Evolutionary conservation across 2,797 vertebrate species (phyloP).

Genomic region (Zalophus californianus): DNA sequence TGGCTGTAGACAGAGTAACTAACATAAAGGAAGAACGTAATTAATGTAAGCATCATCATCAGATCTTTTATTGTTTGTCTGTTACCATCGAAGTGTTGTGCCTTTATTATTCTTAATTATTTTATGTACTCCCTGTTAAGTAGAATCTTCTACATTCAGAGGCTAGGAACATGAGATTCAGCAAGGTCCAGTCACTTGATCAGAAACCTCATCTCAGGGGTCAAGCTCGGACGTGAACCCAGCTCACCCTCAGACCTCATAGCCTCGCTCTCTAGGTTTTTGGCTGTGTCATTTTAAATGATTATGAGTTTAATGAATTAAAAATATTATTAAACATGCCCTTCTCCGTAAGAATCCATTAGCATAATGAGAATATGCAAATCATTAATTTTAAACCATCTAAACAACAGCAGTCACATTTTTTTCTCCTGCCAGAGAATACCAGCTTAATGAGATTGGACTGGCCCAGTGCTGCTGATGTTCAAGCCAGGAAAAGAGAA

Average conservation of each 20-base stretch:
- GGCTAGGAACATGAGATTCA: not conserved
- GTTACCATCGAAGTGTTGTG: not conserved
- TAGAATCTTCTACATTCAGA: not conserved
- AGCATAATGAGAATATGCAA: slow-evolving; percentile 80
- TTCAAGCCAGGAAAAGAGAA: not conserved
- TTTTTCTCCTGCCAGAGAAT: slow-evolving; percentile 57
- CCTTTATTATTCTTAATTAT: not conserved
- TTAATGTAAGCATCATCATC: not conserved
- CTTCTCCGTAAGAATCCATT: slow-evolving; percentile 70
- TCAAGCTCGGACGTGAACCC: not conserved
- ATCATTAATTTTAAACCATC: slow-evolving; percentile 67
- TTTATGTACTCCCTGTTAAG: not conserved
- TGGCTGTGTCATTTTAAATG: slow-evolving; percentile 39
- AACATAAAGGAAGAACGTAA: not conserved
- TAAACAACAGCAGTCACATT: slow-evolving; percentile 13
- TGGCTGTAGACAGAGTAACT: not conserved
- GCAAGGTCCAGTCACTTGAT: not conserved
- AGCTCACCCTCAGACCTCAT: not conserved
- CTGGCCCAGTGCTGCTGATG: not conserved
- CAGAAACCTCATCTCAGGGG: not conserved
- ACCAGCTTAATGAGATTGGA: slow-evolving; percentile 26
- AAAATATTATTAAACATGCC: slow-evolving; percentile 63
- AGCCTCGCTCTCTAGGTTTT: not conserved
- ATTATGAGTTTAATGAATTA: slow-evolving; percentile 71
- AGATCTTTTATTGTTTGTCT: not conserved